A percentile compares a stretch with the other conserved stretches of the same genome.
Evolutionary conservation across 2,113 vertebrate species (phyloP).

Genomic region (Psettodes erumei): DNA sequence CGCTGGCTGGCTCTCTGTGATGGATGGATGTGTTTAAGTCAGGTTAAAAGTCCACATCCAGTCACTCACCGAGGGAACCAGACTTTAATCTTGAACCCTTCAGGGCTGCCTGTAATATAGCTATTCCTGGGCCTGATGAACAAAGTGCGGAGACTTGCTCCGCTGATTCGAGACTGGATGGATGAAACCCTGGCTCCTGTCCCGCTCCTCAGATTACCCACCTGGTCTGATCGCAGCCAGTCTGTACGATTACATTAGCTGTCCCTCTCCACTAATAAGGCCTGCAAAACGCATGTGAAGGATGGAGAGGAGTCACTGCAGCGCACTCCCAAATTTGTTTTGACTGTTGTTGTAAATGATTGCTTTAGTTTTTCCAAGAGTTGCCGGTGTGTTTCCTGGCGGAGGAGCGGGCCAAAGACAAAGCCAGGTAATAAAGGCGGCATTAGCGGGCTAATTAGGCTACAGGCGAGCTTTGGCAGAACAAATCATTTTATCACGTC

Average conservation of each 20-base stretch:
- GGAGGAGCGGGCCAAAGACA: conserved; percentile 67
- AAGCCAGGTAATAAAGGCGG: conserved; percentile 78
- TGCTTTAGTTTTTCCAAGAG: conserved; percentile 33
- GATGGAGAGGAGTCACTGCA: conserved; percentile 24
- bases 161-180: conserved; percentile 50
- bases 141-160: conserved; percentile 66
- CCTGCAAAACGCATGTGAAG: conserved; percentile 53
- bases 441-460: conserved; percentile 84
- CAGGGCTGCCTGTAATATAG: conserved; percentile 40
- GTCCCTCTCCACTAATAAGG: conserved; percentile 51
- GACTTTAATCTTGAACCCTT: conserved; percentile 66
- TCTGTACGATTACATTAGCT: conserved; percentile 44
- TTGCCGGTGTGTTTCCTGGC: conserved; percentile 45
- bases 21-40: conserved; percentile 68
- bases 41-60: conserved; percentile 72
- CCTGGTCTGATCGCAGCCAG: conserved; percentile 57
- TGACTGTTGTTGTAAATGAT: conserved; percentile 46
- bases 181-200: conserved; percentile 53
- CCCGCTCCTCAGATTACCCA: conserved; percentile 59
- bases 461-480: conserved; percentile 69
- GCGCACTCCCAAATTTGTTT: conserved; percentile 55
- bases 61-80: conserved; percentile 45
- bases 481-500: conserved; percentile 77
- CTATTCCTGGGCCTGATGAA: conserved; percentile 59
- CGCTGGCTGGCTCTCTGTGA: conserved; percentile 51